Evolutionary conservation across 2,113 vertebrate genomes (phyloP).

Genomic region (Elephas maximus): DNA sequence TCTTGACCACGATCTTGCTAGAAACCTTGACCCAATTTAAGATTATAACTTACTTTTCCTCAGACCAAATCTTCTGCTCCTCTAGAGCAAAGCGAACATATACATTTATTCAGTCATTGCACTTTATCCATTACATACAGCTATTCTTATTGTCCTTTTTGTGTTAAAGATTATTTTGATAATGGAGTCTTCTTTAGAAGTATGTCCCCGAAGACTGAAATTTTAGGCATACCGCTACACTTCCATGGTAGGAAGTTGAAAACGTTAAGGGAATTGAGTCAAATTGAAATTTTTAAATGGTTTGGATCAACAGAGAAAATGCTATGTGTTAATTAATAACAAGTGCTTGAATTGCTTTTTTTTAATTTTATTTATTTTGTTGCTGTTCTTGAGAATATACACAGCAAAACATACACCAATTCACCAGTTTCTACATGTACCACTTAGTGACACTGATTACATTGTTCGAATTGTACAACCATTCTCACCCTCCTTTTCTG

Average conservation of each 20-base stretch:
- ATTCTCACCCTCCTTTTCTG: neutral
- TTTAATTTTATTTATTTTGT: neutral
- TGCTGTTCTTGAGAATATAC: neutral
- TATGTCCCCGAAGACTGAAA: neutral
- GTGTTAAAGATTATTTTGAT: slow-evolving; percentile 32
- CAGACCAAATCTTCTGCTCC: neutral
- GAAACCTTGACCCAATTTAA: neutral
- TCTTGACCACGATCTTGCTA: neutral
- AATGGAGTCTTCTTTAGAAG: slow-evolving; percentile 11
- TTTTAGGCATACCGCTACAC: neutral
- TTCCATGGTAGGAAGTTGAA: neutral
- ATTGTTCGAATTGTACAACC: neutral
- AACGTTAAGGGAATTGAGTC: slow-evolving; percentile 17
- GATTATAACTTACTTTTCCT: neutral
- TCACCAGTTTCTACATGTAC: neutral
- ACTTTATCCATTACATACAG: neutral
- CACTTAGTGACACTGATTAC: neutral
- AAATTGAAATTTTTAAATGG: slow-evolving; percentile 22
- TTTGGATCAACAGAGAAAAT: neutral
- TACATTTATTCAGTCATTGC: neutral
- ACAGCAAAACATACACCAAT: neutral
- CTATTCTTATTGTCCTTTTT: slow-evolving; percentile 19
- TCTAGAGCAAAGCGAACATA: neutral
- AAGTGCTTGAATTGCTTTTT: neutral
- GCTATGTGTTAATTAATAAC: neutral